Evolutionary conservation across 2,797 vertebrate species (phyloP), one percentile per base, ranked within the genome.

Genomic region (Gallinago nigripennis): DNA sequence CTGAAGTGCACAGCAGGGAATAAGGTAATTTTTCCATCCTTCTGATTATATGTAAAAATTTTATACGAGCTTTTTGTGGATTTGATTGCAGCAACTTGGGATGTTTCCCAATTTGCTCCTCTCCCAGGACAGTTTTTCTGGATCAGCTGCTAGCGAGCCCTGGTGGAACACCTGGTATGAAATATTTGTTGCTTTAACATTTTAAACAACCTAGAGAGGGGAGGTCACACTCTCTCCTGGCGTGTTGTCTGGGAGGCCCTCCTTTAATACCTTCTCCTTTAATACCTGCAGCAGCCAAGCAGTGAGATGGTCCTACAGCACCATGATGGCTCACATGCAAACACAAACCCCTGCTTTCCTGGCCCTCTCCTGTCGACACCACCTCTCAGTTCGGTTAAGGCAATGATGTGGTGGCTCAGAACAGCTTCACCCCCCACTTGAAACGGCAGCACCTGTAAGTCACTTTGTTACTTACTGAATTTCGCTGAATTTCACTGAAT

Each of bases 51-150:
- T 56, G 60, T 89, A 92, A 93, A 93, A 90, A 50, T 90, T 89
- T 89, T 92, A 63, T 90, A 70, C 18, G 15, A 86, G 60, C 51
- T 94, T 96, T 92, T 87, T 53, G 85, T 89, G 69, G 69, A 46
- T 68, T 92, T 94, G 92, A 89, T 90, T 97, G 92, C 68, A 89
- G 81, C 69, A 96, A 45, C 85, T 89, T 89, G 83, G 89, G 92
- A 80, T 68, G 64, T 50, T 94, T 95, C 87, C 91, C 86, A 81
- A 58, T 96, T 88, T 84, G 43, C 68, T 90, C 54, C 57, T 94
- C 89, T 96, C 87, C 68, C 80, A 58, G 81, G 84, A 75, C 27
- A 53, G 39, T 56, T 84, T 91, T 95, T 88, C 76, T 92, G 81
- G 72, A 92, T 97, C 89, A 85, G 61, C 81, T 94, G 61, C 82